Evolutionary conservation across 2,888 invertebrate species (phyloP), one percentile per base, ranked within the genome.

Genomic region (Atrina japonica): DNA sequence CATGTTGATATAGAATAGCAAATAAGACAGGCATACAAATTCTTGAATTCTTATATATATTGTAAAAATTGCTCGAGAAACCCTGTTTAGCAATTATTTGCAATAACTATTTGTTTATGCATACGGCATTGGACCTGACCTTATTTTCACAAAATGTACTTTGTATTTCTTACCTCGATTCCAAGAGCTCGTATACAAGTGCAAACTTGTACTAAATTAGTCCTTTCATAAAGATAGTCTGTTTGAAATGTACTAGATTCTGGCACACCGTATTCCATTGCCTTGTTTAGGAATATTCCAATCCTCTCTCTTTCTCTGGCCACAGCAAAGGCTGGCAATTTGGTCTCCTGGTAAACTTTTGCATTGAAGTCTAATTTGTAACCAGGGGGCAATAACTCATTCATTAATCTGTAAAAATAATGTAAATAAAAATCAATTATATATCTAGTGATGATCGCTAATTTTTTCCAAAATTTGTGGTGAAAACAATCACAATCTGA

Each of bases 171-270:
- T 69, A 87, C 87, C 83, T 86, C 86, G 18, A 83, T 85, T 66
- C 87, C 87, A 41, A 87, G 67, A 41, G 83, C 82, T 59, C 84
- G 68, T 58, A 87, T 85, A 56, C 83, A 80, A 3, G 82, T 78
- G 67, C 81, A 83, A 58, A 87, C 87, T 64, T 86, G 85, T 6
- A 79, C 79, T 29, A 87, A 76, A 70, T 86, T 85, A 7, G 85
- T 85, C 52, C 70, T 75, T 72, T 87, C 87, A 65, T 84, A 87
- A 30, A 87, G 77, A 77, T 82, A 82, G 67, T 87, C 87, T 18
- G 83, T 86, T 71, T 84, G 84, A 64, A 87, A 87, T 2, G 78
- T 68, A 56, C 79, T 80, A 16, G 78, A 56, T 25, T 81, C 78
- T 14, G 81, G 66, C 9, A 87, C 81, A 43, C 87, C 87, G 58